Conservation (phyloP, 2,888 invertebrate genomes). For the Drosophila atripex region DNA sequence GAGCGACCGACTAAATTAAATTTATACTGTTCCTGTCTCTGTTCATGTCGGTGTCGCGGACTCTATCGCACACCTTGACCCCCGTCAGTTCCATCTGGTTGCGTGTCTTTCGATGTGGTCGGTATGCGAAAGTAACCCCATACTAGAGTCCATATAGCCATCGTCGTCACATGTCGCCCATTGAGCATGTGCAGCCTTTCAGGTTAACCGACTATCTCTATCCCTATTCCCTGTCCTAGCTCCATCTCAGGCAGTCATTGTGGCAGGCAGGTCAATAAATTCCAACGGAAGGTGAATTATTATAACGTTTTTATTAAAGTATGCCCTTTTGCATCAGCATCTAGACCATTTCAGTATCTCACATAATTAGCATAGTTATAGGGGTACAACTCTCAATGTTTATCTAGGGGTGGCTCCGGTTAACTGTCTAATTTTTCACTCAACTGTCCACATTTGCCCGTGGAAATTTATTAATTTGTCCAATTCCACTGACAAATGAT, state of each 20-base stretch:
- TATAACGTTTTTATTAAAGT: conserved; percentile 76
- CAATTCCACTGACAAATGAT: conserved; percentile 76
- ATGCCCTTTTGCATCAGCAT: conserved; percentile 28
- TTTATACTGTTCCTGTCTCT: conserved; percentile 55
- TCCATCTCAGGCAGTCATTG: background rate
- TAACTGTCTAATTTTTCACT: conserved; percentile 75
- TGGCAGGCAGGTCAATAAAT: conserved; percentile 70
- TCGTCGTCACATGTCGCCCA: conserved; percentile 71
- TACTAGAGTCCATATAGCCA: conserved; percentile 16
- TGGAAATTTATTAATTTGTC: conserved; percentile 75
- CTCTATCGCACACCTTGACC: conserved; percentile 28
- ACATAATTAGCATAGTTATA: conserved; percentile 73
- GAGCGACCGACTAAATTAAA: conserved; percentile 67
- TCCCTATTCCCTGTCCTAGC: conserved; percentile 29
- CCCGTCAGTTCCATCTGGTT: conserved; percentile 70
- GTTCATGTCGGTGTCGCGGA: conserved; percentile 30
- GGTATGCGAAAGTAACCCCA: conserved; percentile 55
- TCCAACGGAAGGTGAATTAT: conserved; percentile 70
- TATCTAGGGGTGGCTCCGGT: conserved; percentile 28
- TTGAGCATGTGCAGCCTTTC: conserved; percentile 77
- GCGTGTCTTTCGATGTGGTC: conserved; percentile 62
- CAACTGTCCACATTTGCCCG: conserved; percentile 74
- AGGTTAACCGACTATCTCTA: conserved; percentile 57
- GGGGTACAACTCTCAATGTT: conserved; percentile 22
- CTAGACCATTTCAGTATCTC: conserved; percentile 50